Evolutionary conservation across 2,888 invertebrate species (phyloP).

Genomic region (Frankliniella intonsa): DNA sequence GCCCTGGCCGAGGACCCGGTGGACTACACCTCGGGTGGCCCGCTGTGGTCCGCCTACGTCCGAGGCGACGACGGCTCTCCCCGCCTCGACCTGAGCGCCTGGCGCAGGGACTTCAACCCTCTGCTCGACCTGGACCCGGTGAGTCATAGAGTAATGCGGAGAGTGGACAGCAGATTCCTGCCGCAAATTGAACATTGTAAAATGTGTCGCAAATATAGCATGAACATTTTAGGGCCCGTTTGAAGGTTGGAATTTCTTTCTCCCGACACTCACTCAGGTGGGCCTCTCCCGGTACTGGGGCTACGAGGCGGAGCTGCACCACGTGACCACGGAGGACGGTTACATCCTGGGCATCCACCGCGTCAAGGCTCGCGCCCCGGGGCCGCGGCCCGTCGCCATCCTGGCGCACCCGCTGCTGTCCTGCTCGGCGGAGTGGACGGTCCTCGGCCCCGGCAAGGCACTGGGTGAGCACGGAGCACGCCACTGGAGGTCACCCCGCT

Average conservation of each 20-base stretch:
- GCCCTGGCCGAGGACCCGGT: not conserved
- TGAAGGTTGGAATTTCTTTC: too few species aligned
- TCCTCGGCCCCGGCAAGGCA: not conserved
- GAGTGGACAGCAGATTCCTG: too few species aligned
- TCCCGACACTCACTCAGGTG: not conserved
- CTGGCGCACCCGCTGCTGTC: slow-evolving; percentile 15
- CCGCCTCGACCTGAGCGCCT: not conserved
- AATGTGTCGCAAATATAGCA: too few species aligned
- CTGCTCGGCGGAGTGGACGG: not conserved
- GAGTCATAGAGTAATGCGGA: not conserved
- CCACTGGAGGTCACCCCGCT: not conserved
- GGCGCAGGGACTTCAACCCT: not conserved
- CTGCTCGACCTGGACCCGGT: slow-evolving; percentile 9
- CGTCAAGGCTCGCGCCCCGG: not conserved
- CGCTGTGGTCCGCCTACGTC: not conserved
- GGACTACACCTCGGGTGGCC: not conserved
- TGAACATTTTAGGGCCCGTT: too few species aligned
- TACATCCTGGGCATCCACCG: slow-evolving; percentile 13
- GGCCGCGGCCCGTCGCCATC: not conserved
- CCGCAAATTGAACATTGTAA: too few species aligned
- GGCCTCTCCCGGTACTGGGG: not conserved
- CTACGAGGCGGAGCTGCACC: not conserved
- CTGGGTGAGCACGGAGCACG: not conserved
- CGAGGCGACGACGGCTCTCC: not conserved
- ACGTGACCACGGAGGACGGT: slow-evolving; percentile 13